Base-by-base conservation (phyloP, 2,888 invertebrate genomes). In the Diploptera punctata region DNA sequence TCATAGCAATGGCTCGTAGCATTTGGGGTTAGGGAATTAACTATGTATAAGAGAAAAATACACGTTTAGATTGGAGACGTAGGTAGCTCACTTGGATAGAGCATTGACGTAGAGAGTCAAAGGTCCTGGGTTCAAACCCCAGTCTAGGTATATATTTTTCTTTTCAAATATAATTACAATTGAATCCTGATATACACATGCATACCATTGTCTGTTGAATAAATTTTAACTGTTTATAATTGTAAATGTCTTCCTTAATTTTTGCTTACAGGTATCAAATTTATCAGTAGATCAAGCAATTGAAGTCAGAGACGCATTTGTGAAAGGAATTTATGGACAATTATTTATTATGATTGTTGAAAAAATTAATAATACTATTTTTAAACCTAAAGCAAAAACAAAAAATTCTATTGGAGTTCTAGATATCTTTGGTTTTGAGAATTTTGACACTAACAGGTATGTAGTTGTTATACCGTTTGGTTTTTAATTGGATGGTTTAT, bases 341-440 rank as follows among this genome's bases (percentile, higher is more conserved):
- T 87, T 98, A 78, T 98, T 98, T 81, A 89, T 94, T 74, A 91
- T 92, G 84, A 93, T 98, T 70, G 94, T 98, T 0, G 89, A 92
- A 19, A 93, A 94, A 82, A 95, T 98, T 76, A 98, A 98, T 81
- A 87, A 88, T 76, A 94, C 96, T 4, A 92, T 98, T 74, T 89
- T 88, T 78, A 91, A 89, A 81, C 87, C 89, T 3, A 87, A 88
- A 76, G 83, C 85, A 33, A 82, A 86, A 0, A 85, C 84, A 1
- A 88, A 90, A 76, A 87, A 86, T 33, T 92, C 93, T 0, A 97
- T 98, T 74, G 98, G 98, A 0, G 94, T 98, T 0, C 85, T 98
- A 75, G 98, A 98, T 81, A 98, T 98, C 77, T 98, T 98, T 81
- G 98, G 98, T 1, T 99, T 98, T 83, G 98, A 98, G 85, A 98